Base-by-base conservation (phyloP, 2,888 invertebrate species). In the Gymnoscelis rufifasciata region DNA sequence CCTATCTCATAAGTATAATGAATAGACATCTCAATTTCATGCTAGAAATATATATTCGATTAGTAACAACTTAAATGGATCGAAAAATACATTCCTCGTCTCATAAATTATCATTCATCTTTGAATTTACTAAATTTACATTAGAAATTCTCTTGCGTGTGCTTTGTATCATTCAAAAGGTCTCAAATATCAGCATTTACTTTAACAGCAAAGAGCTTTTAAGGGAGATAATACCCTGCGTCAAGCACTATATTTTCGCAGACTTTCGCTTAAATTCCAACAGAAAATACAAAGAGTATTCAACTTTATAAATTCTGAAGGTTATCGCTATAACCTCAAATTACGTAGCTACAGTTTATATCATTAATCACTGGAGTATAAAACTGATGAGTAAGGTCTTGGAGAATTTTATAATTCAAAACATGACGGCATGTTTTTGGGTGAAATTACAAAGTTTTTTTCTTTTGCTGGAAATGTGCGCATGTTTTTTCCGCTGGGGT, bases 301-400 rank as follows among this genome's bases (percentile, higher is more conserved):
- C 27, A 46, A 35, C 39, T 19, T 35, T 33, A 30, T 33, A 13
- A 29, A 40, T 29, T 38, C 23, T 37, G 31, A 23, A 45, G 35
- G 45, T 30, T 44, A 35, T 42, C 37, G 45, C 33, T 41, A 14
- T 33, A 43, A 47, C 43, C 42, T 40, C 31, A 52, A 56, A 56
- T 54, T 47, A 57, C 49, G 52, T 49, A 26, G 30, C 41, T 50
- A 43, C 54, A 57, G 51, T 51, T 51, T 13, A 36, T 27, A 51
- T 46, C 57, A 74, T 74, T 71, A 68, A 74, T 74, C 73, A 74
- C 63, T 53, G 56, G 52, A 33, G 43, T 29, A 53, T 51, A 48
- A 53, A 59, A 51, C 43, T 51, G 57, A 59, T 62, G 66, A 64
- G 60, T 57, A 51, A 59, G 57, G 47, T 40, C 49, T 61, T 56